phyloP scores from a whole-genome alignment of 2,797 vertebrate species.

The Melanotaenia maccullochi region DNA sequence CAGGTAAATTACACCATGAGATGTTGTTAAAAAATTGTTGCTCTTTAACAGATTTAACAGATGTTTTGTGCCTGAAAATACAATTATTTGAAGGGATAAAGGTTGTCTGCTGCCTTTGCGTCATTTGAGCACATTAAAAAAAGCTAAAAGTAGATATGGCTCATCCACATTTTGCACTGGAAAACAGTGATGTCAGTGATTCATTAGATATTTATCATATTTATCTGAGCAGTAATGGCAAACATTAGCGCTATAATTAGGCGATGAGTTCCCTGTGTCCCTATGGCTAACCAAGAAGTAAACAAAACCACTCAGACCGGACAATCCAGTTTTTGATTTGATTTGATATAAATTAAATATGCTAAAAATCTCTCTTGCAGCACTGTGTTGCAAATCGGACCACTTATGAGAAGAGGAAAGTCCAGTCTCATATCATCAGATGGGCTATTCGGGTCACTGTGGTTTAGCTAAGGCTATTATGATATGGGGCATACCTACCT shows the following conservation, averaged over 20 bases:
- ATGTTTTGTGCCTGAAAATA: conserved; percentile 48
- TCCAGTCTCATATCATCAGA: conserved; percentile 35
- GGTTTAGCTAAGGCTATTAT: conserved; percentile 79
- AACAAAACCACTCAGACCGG: conserved; percentile 30
- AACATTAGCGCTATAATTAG: conserved; percentile 61
- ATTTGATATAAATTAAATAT: conserved; percentile 18
- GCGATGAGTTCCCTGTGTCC: conserved; percentile 45
- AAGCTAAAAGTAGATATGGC: neutral
- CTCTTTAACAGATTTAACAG: conserved; percentile 35
- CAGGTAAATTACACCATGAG: conserved; percentile 42
- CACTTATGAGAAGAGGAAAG: conserved; percentile 34
- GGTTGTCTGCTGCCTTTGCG: neutral
- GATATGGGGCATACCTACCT: conserved; percentile 71
- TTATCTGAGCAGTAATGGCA: conserved; percentile 43
- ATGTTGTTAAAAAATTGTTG: conserved; percentile 50
- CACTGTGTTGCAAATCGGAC: neutral
- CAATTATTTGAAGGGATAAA: neutral
- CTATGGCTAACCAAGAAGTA: conserved; percentile 33
- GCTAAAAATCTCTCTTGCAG: neutral
- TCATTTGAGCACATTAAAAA: conserved; percentile 2
- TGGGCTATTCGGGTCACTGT: conserved; percentile 63
- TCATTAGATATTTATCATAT: conserved; percentile 43
- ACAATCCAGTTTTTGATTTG: conserved; percentile 32
- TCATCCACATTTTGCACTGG: neutral
- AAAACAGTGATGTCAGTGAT: neutral